These are phyloP conservation scores for Apaloderma vittatum DNA, from an alignment of 2,113 vertebrate genomes.

Conservation along the genomic window DNA sequence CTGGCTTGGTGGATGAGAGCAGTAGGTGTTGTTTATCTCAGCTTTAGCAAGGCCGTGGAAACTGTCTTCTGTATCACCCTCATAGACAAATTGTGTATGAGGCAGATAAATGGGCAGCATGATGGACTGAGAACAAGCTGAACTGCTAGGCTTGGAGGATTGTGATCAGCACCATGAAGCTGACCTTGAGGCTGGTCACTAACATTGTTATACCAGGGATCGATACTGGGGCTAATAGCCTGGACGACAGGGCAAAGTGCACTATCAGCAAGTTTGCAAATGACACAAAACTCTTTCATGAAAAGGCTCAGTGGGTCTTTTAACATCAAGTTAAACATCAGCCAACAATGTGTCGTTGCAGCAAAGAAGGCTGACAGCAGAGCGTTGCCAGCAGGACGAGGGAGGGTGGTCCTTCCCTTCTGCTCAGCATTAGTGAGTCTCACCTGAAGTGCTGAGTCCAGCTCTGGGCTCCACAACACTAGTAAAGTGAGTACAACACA, in stretches of 20 bases:
- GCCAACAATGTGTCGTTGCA: background rate
- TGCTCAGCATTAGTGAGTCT: background rate
- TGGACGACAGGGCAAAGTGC: background rate
- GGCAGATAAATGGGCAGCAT: background rate
- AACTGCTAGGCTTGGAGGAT: background rate
- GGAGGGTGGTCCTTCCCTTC: background rate
- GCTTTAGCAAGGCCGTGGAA: background rate
- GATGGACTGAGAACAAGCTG: background rate
- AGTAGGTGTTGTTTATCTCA: background rate
- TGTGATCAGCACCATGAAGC: background rate
- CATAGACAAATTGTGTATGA: background rate
- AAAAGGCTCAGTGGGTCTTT: background rate
- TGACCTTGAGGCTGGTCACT: background rate
- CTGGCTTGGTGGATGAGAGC: background rate
- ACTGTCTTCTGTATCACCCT: background rate
- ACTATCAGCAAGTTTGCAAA: background rate
- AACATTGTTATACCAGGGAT: background rate
- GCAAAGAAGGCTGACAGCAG: background rate
- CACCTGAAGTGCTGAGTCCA: background rate
- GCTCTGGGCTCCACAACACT: background rate
- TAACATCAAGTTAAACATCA: background rate
- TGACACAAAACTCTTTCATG: background rate
- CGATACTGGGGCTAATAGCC: background rate
- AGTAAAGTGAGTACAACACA: background rate
- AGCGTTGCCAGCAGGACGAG: background rate